Evolutionary conservation across 30 jellyfish, hydroid and myxozoan genomes (phyloP).

Genomic region (Aurelia sp.): DNA sequence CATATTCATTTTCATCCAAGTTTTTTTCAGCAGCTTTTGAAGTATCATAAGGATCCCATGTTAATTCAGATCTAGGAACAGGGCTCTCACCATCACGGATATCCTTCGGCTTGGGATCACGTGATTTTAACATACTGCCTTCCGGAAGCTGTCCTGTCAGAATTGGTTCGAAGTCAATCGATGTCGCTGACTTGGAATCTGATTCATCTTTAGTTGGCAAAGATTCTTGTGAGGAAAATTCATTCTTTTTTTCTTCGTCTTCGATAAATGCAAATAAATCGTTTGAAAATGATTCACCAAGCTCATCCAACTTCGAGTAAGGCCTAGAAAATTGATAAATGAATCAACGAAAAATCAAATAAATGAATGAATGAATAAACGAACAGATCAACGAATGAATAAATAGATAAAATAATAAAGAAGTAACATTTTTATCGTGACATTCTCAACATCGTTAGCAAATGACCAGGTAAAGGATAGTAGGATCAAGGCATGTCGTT

Average conservation of each 20-base stretch:
- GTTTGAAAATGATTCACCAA: slow-evolving; percentile 37
- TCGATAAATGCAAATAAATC: slow-evolving; percentile 59
- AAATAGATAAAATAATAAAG: not conserved
- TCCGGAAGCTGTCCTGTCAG: too few species aligned
- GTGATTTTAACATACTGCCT: not conserved
- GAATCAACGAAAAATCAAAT: not conserved
- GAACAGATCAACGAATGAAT: not conserved
- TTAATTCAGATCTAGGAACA: slow-evolving; percentile 1
- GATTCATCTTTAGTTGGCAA: not conserved
- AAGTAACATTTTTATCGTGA: not conserved
- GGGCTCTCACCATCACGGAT: not conserved
- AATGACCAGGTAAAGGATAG: not conserved
- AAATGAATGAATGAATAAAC: not conserved
- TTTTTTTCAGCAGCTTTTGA: slow-evolving; percentile 46
- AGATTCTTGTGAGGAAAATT: slow-evolving; percentile 10
- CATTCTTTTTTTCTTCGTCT: slow-evolving; percentile 32
- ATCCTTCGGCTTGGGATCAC: not conserved
- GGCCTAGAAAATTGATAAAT: slow-evolving; percentile 15
- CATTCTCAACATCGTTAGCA: not conserved
- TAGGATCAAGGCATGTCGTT: too few species aligned
- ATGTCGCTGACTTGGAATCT: not conserved
- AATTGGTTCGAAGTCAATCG: not conserved
- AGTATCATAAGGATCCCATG: slow-evolving; percentile 62
- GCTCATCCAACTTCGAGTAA: slow-evolving; percentile 48
- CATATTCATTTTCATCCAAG: slow-evolving; percentile 29